These are phyloP conservation scores for Myanophis thanlyinensis DNA, from an alignment of 2,113 vertebrate species.

Conservation along the genomic window DNA sequence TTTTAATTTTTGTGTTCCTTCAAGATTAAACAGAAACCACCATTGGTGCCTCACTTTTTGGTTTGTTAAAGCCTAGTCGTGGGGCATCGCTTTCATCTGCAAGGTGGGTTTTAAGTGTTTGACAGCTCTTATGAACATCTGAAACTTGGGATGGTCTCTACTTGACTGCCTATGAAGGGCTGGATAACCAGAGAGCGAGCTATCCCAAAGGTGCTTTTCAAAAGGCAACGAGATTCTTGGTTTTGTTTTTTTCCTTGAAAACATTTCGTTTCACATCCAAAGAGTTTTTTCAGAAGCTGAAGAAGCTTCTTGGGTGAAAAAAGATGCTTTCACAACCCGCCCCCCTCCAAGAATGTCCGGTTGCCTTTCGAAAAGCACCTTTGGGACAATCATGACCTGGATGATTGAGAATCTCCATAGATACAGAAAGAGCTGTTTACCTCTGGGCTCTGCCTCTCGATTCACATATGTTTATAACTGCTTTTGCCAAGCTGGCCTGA, in stretches of 20 bases:
- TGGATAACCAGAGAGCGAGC: background rate
- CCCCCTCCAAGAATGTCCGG: too few species aligned
- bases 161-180: background rate
- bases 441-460: background rate
- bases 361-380: too few species aligned
- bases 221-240: background rate
- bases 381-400: background rate
- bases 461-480: background rate
- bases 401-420: background rate
- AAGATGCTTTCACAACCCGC: background rate
- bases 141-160: background rate
- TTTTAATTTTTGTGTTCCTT: constrained; percentile 68
- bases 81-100: background rate
- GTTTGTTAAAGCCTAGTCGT: background rate
- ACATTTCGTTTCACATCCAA: background rate
- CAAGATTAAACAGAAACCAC: constrained; percentile 69
- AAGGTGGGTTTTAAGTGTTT: background rate
- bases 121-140: background rate
- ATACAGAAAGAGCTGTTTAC: background rate
- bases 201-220: background rate
- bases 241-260: background rate
- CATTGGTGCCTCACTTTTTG: constrained; percentile 22
- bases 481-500: background rate
- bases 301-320: background rate
- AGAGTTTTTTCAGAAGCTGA: background rate